Evolutionary conservation across 2,113 vertebrate genomes (phyloP).

Genomic region (Chaetops frenatus): DNA sequence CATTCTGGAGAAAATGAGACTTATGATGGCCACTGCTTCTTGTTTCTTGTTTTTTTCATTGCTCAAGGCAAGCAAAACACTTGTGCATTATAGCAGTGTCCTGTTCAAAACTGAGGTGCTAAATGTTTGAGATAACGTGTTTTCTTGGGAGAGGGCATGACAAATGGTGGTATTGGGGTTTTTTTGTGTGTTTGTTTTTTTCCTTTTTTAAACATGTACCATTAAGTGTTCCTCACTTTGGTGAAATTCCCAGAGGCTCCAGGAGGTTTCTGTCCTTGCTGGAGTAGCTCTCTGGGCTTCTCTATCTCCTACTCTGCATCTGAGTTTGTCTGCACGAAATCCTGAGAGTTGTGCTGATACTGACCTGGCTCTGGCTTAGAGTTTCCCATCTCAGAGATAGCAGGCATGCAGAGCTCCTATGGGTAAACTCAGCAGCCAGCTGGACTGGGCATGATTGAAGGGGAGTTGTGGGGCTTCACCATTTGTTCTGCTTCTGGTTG

Average conservation of each 20-base stretch:
- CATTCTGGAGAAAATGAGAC: not conserved
- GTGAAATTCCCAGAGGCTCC: not conserved
- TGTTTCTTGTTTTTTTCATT: not conserved
- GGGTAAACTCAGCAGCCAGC: not conserved
- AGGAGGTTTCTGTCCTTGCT: not conserved
- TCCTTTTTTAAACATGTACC: not conserved
- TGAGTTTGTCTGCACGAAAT: not conserved
- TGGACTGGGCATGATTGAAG: not conserved
- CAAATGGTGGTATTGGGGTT: rapidly evolving
- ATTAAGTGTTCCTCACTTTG: not conserved
- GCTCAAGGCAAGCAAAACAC: not conserved
- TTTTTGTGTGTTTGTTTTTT: not conserved
- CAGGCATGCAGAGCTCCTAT: not conserved
- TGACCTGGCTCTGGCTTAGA: not conserved
- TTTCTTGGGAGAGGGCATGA: not conserved
- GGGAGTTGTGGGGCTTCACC: not conserved
- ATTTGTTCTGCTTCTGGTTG: not conserved
- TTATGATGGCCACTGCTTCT: rapidly evolving
- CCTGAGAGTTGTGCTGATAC: not conserved
- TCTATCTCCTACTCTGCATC: not conserved
- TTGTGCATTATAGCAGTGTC: not conserved
- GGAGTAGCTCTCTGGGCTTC: not conserved
- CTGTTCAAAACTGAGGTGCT: not conserved
- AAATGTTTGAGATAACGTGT: rapidly evolving
- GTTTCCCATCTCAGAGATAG: not conserved